Evolutionary conservation across 2,888 invertebrate species (phyloP), one percentile per base, ranked within the genome.

Genomic region (Eucera pruinosa): DNA sequence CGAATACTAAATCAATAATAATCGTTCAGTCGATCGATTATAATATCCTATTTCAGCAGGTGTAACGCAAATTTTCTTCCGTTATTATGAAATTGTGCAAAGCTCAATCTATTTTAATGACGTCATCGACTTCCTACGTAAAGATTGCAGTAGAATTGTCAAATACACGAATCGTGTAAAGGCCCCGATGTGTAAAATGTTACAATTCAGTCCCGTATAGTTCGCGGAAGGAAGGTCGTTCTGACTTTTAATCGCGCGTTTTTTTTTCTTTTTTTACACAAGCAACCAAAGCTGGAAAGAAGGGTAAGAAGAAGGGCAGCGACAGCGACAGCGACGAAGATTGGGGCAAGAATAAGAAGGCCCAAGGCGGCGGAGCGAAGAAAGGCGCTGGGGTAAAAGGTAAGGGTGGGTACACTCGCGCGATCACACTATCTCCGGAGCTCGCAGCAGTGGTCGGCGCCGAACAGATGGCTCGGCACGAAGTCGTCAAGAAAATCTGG

Each of bases 401-500:
- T 66, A 91, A 88, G 20, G 95, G 95, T 39, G 97, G 97, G 6
- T 98, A 98, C 93, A 97, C 97, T 0, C 95, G 96, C 81, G 95
- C 97, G 4, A 96, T 97, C 92, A 96, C 95, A 69, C 94, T 98
- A 36, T 97, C 98, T 0, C 96, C 97, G 0, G 97, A 96, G 73
- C 93, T 98, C 50, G 95, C 97, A 0, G 96, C 96, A 0, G 94
- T 98, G 0, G 96, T 98, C 89, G 98, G 98, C 0, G 95, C 96
- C 60, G 96, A 96, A 11, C 94, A 95, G 52, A 95, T 97, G 95
- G 96, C 98, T 0, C 95, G 98, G 7, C 97, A 97, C 89, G 97
- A 97, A 89, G 97, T 98, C 0, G 97, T 98, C 54, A 97, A 97
- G 91, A 96, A 96, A 85, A 95, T 98, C 48, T 98, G 98, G 98